These are phyloP conservation scores for Rhyacophila evoluta DNA, from an alignment of 2,888 invertebrate genomes.

Conservation along the genomic window DNA sequence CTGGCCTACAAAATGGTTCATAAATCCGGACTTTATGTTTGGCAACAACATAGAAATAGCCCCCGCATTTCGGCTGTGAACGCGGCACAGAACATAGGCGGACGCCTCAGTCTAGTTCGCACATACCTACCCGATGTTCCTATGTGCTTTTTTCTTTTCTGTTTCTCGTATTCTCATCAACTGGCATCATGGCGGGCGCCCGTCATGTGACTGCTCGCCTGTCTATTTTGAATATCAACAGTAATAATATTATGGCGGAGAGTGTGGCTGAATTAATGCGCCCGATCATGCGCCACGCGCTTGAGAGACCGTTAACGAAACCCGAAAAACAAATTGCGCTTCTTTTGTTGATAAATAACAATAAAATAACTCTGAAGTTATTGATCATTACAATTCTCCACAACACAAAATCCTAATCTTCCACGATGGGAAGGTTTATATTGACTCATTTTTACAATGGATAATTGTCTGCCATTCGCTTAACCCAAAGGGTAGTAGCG, in stretches of 20 bases:
- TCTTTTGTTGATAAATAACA: too few species aligned
- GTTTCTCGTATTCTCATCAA: not conserved
- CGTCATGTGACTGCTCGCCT: not conserved
- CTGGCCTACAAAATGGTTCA: conserved; percentile 26
- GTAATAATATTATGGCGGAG: not conserved
- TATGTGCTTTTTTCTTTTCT: conserved; percentile 1
- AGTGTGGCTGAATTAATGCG: not conserved
- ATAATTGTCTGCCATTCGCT: too few species aligned
- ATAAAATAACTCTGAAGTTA: too few species aligned
- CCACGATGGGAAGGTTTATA: too few species aligned
- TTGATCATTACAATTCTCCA: too few species aligned
- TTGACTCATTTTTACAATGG: too few species aligned
- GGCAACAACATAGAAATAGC: conserved; percentile 37
- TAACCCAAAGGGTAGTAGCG: too few species aligned
- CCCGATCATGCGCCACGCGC: not conserved
- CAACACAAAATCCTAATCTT: too few species aligned
- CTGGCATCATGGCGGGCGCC: not conserved
- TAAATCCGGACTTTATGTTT: conserved; percentile 28
- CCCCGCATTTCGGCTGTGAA: not conserved
- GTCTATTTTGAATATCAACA: conserved; percentile 7
- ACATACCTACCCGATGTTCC: too few species aligned
- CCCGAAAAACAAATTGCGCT: not conserved
- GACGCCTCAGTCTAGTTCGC: not conserved
- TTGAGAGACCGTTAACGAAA: not conserved
- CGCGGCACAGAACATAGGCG: not conserved